phyloP scores from a whole-genome alignment of 1,140 invertebrate genomes.

The Neelides sp. region DNA sequence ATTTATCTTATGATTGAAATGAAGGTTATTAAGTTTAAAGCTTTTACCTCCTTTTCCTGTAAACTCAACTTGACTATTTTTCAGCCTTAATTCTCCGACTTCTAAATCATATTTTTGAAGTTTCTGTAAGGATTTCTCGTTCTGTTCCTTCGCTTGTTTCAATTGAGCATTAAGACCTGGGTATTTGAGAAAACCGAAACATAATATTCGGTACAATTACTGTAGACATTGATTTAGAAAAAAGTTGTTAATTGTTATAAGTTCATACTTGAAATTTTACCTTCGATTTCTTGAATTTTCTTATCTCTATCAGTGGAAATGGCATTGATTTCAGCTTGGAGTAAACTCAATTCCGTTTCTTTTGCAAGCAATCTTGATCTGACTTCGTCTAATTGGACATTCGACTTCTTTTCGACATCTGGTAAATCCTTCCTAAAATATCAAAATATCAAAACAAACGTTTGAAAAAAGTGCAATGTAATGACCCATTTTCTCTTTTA shows the following conservation, averaged over 20 bases:
- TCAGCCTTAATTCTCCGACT: conserved; percentile 12
- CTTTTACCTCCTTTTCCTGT: no score
- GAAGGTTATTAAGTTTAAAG: no score
- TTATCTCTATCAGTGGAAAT: conserved; percentile 26
- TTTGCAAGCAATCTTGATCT: conserved; percentile 24
- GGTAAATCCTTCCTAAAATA: conserved; percentile 21
- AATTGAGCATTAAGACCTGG: conserved; percentile 21
- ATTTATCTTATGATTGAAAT: no score
- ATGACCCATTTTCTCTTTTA: no score
- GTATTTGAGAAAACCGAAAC: background rate
- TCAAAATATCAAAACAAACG: no score
- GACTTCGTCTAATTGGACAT: conserved; percentile 23
- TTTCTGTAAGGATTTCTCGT: conserved; percentile 16
- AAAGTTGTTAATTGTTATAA: background rate
- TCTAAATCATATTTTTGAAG: conserved; percentile 20
- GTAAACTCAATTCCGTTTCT: conserved; percentile 28
- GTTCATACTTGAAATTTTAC: conserved; percentile 11
- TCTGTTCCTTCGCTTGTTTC: conserved; percentile 22
- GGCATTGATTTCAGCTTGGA: conserved; percentile 28
- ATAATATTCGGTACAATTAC: background rate
- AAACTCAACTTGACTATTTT: conserved; percentile 24
- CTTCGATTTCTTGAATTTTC: conserved; percentile 27
- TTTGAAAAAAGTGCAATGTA: no score
- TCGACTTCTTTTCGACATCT: conserved; percentile 24
- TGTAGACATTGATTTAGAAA: background rate